Evolutionary conservation across 2,113 vertebrate species (phyloP).

Genomic region (Zosterops pallidus): DNA sequence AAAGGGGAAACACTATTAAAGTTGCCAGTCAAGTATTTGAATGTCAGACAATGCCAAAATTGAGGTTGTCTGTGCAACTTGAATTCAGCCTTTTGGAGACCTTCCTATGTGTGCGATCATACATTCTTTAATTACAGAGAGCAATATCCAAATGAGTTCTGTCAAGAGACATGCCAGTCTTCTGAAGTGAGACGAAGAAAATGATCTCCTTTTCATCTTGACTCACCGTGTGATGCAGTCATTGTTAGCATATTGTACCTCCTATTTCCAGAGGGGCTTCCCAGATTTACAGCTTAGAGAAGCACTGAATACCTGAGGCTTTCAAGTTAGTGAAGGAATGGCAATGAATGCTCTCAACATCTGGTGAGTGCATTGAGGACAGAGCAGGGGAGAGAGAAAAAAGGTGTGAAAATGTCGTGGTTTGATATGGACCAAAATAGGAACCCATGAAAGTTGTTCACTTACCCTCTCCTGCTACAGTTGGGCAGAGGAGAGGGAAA

Average conservation of each 20-base stretch:
- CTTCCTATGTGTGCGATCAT: neutral
- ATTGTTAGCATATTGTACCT: conserved; percentile 52
- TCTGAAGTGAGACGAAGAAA: conserved; percentile 44
- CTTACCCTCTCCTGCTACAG: neutral
- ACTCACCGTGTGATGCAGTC: neutral
- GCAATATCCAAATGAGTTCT: conserved; percentile 53
- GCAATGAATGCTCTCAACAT: neutral
- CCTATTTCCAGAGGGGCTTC: conserved; percentile 55
- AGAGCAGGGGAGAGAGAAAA: fast-evolving
- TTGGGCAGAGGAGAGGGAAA: neutral
- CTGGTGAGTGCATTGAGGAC: neutral
- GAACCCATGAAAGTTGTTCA: neutral
- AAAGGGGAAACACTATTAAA: neutral
- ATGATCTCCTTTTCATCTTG: conserved; percentile 25
- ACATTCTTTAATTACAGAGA: conserved; percentile 38
- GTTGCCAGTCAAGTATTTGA: neutral
- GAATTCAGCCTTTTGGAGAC: neutral
- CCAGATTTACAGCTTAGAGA: conserved; percentile 39
- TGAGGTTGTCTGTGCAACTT: neutral
- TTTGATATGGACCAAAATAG: neutral
- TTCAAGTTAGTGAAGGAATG: neutral
- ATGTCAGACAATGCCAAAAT: neutral
- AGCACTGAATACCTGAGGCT: neutral
- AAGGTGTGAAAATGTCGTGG: neutral
- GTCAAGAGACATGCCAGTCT: conserved; percentile 34